Evolutionary conservation across 1,140 invertebrate genomes (phyloP).

Genomic region (Drosophila melanogaster): Release_6_plus_ISO1_MT NT_033777.3:12717501-12718000

Average conservation of each 20-base stretch:
- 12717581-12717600: slow-evolving; percentile 20
- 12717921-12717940: slow-evolving; percentile 1
- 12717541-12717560: not conserved
- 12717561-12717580: slow-evolving; percentile 18
- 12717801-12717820: slow-evolving; percentile 6
- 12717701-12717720: slow-evolving; percentile 26
- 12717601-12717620: slow-evolving; percentile 31
- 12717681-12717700: slow-evolving; percentile 19
- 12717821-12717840: slow-evolving; percentile 26
- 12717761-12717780: slow-evolving; percentile 26
- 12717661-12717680: slow-evolving; percentile 42
- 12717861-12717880: slow-evolving; percentile 36
- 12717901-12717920: slow-evolving; percentile 34
- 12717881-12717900: slow-evolving; percentile 64
- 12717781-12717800: slow-evolving; percentile 13
- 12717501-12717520: not conserved
- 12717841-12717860: slow-evolving; percentile 20
- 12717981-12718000: slow-evolving; percentile 27
- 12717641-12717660: slow-evolving; percentile 48
- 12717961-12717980: slow-evolving; percentile 40
- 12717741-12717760: slow-evolving; percentile 20
- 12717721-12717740: slow-evolving; percentile 12
- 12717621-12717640: slow-evolving; percentile 18
- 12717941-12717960: slow-evolving; percentile 30
- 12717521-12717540: slow-evolving; percentile 1